phyloP scores from a whole-genome alignment of 2,113 vertebrate genomes.

The Pomatorhinus ruficollis region DNA sequence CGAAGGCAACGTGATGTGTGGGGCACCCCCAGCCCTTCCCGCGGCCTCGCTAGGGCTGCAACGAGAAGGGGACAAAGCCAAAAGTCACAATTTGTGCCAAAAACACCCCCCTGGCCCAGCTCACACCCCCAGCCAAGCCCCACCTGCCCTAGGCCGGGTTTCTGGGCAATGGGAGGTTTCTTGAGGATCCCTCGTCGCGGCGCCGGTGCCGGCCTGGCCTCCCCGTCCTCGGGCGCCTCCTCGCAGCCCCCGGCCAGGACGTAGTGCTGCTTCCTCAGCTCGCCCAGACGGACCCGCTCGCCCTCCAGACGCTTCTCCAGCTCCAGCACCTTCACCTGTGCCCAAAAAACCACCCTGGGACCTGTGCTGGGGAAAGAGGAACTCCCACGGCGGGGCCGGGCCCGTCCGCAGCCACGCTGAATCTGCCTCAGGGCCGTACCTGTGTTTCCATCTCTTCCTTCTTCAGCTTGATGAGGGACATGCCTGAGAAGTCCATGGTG shows the following conservation, averaged over 20 bases:
- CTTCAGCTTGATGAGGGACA: slow-evolving; percentile 95
- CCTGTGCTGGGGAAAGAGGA: background rate
- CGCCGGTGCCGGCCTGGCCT: background rate
- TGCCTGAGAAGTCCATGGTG: slow-evolving; percentile 95
- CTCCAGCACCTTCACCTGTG: slow-evolving; percentile 93
- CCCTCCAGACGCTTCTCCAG: slow-evolving; percentile 87
- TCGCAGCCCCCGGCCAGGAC: slow-evolving; percentile 75
- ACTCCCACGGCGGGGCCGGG: fast-evolving
- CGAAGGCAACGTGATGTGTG: background rate
- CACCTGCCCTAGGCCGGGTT: slow-evolving; percentile 77
- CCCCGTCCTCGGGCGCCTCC: background rate
- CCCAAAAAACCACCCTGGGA: background rate
- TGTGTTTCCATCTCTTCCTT: slow-evolving; percentile 98
- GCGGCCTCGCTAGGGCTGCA: slow-evolving; percentile 46
- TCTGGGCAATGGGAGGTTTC: slow-evolving; percentile 88
- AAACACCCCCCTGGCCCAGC: fast-evolving
- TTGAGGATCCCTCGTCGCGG: slow-evolving; percentile 74
- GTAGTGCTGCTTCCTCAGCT: slow-evolving; percentile 92
- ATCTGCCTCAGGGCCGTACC: slow-evolving; percentile 34
- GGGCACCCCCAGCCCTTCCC: background rate
- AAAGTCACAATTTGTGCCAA: fast-evolving
- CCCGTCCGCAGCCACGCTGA: fast-evolving
- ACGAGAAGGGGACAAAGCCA: background rate
- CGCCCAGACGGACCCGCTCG: slow-evolving; percentile 88
- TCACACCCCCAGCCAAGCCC: fast-evolving